Percentiles rank a stretch among this genome's conserved stretches.
phyloP scores from a whole-genome alignment of 2,113 vertebrate species.

The Pachyramphus minor region DNA sequence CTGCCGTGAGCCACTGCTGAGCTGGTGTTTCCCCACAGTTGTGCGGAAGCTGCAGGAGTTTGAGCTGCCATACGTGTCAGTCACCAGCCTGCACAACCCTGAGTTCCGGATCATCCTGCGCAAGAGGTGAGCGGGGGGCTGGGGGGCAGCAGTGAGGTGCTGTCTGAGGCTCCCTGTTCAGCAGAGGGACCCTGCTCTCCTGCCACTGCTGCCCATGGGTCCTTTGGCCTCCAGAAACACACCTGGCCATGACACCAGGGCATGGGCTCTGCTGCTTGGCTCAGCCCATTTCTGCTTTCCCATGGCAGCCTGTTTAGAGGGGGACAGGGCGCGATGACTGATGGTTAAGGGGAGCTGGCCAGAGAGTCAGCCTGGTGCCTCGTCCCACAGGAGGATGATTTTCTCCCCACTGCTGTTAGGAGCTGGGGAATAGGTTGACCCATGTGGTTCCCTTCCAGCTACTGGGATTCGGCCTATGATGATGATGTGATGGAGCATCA shows the following conservation, averaged over 20 bases:
- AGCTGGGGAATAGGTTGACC: background rate
- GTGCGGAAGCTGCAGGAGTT: slow-evolving; percentile 98
- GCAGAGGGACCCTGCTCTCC: background rate
- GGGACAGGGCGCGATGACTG: accelerated
- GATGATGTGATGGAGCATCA: slow-evolving; percentile 93
- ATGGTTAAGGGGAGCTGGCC: background rate
- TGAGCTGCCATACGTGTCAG: slow-evolving; percentile 94
- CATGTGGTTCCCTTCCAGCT: slow-evolving; percentile 73
- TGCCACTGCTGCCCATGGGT: accelerated
- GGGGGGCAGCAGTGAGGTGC: background rate
- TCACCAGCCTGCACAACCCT: slow-evolving; percentile 88
- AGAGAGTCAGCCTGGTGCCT: background rate
- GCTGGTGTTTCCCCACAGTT: slow-evolving; percentile 61
- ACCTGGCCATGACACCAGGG: accelerated
- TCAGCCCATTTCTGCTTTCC: background rate
- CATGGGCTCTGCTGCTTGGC: background rate
- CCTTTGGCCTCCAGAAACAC: background rate
- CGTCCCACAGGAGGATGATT: background rate
- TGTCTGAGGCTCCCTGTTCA: background rate
- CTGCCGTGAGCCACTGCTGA: background rate
- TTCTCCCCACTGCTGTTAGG: background rate
- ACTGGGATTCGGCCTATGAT: slow-evolving; percentile 95
- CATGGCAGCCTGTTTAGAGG: background rate
- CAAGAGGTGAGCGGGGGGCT: slow-evolving; percentile 80
- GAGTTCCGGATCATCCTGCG: slow-evolving; percentile 94